A percentile compares a stretch with the other conserved stretches of the same genome.
Evolutionary conservation across 2,888 invertebrate species (phyloP).

Genomic region (Crioceris asparagi): DNA sequence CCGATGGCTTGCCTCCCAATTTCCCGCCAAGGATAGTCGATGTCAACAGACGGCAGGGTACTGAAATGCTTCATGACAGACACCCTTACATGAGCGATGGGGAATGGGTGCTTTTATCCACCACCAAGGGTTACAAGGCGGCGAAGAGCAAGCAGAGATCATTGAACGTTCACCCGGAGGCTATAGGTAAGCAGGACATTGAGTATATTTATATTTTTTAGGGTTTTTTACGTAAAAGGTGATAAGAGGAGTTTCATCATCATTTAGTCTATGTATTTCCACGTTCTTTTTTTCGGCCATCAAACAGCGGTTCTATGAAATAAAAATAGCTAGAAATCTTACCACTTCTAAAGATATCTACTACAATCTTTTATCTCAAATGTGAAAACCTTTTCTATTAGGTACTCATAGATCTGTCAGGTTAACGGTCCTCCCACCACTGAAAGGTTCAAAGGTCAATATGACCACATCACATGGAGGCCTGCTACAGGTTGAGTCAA

Average conservation of each 20-base stretch:
- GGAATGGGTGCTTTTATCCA: slow-evolving; percentile 67
- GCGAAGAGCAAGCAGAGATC: too few species aligned
- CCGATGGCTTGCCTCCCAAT: slow-evolving; percentile 45
- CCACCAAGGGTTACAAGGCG: slow-evolving; percentile 63
- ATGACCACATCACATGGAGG: slow-evolving; percentile 65
- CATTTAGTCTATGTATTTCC: too few species aligned
- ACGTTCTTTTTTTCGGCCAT: too few species aligned
- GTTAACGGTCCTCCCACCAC: slow-evolving; percentile 62
- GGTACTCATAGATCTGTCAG: slow-evolving; percentile 31
- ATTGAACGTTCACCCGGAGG: too few species aligned
- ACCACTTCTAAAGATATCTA: too few species aligned
- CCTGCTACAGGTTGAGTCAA: slow-evolving; percentile 61
- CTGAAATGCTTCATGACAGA: slow-evolving; percentile 39
- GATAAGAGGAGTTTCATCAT: too few species aligned
- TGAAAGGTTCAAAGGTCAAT: slow-evolving; percentile 48
- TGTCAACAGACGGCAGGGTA: slow-evolving; percentile 18
- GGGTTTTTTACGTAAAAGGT: too few species aligned
- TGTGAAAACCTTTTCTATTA: not conserved
- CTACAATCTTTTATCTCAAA: too few species aligned
- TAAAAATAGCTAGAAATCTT: too few species aligned
- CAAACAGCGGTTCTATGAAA: slow-evolving; percentile 32
- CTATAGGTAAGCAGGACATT: too few species aligned
- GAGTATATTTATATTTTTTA: too few species aligned
- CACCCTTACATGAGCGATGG: slow-evolving; percentile 60
- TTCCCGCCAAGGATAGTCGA: slow-evolving; percentile 35